phyloP scores from a whole-genome alignment of 1,140 invertebrate species.

The Caenorhabditis elegans region WBcel235 BX284602.5:7065001-7065500 shows the following conservation, averaged over 20 bases:
- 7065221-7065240: background rate
- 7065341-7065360: background rate
- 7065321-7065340: background rate
- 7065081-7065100: no score
- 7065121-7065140: background rate
- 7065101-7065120: background rate
- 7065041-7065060: no score
- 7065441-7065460: constrained; percentile 39
- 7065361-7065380: background rate
- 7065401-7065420: background rate
- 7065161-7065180: background rate
- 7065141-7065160: background rate
- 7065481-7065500: constrained; percentile 47
- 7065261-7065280: background rate
- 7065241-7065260: no score
- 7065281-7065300: constrained; percentile 24
- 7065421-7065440: background rate
- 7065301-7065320: background rate
- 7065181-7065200: background rate
- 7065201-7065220: background rate
- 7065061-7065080: no score
- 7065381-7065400: background rate
- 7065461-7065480: constrained; percentile 41
- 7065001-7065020: no score
- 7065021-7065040: no score